Percentiles rank a stretch among this genome's conserved stretches.
phyloP scores from a whole-genome alignment of 2,797 vertebrate genomes.

The Leptatherina wallacei region DNA sequence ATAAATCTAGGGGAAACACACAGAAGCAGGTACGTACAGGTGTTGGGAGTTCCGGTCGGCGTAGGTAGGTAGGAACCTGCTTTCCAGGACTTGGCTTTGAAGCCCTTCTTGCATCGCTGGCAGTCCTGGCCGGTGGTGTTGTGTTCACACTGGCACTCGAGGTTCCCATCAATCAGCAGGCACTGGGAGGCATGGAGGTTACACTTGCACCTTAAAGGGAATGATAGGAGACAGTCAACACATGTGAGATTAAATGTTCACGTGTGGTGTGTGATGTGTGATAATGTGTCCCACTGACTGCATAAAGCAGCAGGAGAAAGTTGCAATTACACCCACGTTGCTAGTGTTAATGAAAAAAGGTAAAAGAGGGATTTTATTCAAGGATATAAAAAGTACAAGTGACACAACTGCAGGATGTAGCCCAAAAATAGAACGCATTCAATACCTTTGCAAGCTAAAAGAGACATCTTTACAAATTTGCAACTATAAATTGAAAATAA shows the following conservation, averaged over 20 bases:
- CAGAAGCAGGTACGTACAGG: constrained; percentile 85
- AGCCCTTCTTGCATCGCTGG: constrained; percentile 94
- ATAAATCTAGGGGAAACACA: not conserved
- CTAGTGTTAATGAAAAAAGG: constrained; percentile 6
- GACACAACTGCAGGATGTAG: not conserved
- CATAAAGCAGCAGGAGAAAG: constrained; percentile 4
- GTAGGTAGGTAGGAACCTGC: constrained; percentile 94
- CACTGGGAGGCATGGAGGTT: constrained; percentile 96
- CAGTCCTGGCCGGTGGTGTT: constrained; percentile 98
- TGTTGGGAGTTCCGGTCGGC: constrained; percentile 92
- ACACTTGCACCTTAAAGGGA: constrained; percentile 92
- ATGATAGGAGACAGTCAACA: constrained; percentile 13
- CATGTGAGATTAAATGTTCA: constrained; percentile 14
- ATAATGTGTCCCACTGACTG: not conserved
- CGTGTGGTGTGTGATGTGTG: constrained; percentile 23
- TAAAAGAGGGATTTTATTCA: constrained; percentile 3
- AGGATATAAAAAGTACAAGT: not conserved
- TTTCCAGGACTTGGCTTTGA: constrained; percentile 94
- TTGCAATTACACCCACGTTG: constrained; percentile 22
- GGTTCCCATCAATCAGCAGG: constrained; percentile 89
- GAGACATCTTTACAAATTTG: not conserved
- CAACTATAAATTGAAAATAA: not conserved
- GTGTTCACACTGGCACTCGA: constrained; percentile 98
- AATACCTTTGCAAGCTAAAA: not conserved
- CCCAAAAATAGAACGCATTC: not conserved